These are phyloP conservation scores for Spongia lamella DNA, from an alignment of 37 sponge, comb jelly and placozoan species.

Conservation along the genomic window DNA sequence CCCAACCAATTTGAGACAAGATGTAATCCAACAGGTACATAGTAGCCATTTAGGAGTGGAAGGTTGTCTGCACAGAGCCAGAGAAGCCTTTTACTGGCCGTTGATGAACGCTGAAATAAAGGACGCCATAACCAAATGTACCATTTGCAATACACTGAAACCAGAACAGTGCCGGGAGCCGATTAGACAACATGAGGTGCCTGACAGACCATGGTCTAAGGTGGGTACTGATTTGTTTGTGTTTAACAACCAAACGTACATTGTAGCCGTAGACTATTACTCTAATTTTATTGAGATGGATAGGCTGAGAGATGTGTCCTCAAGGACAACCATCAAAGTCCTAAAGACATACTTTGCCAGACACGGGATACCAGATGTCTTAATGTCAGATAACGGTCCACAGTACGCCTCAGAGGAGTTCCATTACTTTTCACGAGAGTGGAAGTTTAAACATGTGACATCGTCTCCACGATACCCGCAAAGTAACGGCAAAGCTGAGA, in stretches of 20 bases:
- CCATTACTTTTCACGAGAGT: slow-evolving; percentile 17
- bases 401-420: slow-evolving; percentile 42
- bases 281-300: background rate
- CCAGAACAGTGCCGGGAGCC: background rate
- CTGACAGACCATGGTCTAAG: slow-evolving; percentile 21
- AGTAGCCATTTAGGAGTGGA: background rate
- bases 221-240: slow-evolving; percentile 6
- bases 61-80: slow-evolving; percentile 15
- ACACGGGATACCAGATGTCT: slow-evolving; percentile 24
- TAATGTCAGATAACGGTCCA: slow-evolving; percentile 33
- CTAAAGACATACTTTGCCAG: slow-evolving; percentile 14
- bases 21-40: background rate
- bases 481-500: slow-evolving; percentile 54
- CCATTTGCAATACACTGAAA: background rate
- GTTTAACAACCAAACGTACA: background rate
- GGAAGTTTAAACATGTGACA: slow-evolving; percentile 24
- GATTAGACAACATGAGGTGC: slow-evolving; percentile 19
- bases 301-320: background rate
- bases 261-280: background rate
- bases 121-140: slow-evolving; percentile 12
- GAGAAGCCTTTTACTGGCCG: too few relatives aligned
- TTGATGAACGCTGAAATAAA: slow-evolving; percentile 2
- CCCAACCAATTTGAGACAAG: background rate
- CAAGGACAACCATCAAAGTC: background rate
- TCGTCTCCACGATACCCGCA: slow-evolving; percentile 35